Evolutionary conservation across 2,797 vertebrate species (phyloP), one percentile per base, ranked within the genome.

Genomic region (Danio albolineatus): DNA sequence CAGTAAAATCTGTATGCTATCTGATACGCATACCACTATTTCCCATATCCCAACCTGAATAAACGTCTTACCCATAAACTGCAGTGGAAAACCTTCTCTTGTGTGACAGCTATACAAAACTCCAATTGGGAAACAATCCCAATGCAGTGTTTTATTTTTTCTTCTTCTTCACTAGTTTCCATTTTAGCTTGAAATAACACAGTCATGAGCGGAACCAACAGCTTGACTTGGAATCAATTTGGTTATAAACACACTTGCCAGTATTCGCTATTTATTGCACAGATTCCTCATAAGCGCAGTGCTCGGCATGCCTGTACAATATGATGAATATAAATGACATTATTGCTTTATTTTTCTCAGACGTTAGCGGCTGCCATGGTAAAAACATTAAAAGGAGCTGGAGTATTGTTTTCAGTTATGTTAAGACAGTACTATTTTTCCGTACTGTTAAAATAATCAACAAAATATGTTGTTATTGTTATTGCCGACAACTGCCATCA

Each of bases 91-190:
- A 13, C 4, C 61, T 53, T 62, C 76, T 69, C 79, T 74, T 82
- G 49, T 81, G 76, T 86, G 57, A 86, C 39, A 49, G 56, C 86
- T 89, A 88, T 84, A 86, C 79, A 82, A 86, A 78, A 44, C 44
- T 88, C 82, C 43, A 59, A 86, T 80, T 87, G 89, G 83, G 21
- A 84, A 84, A 43, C 70, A 84, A 79, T 87, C 46, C 13, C 59
- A 28, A 19, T 17, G 46, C 21, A 7, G 28, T 4, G 1, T n/a
- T n/a, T n/a, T n/a, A n/a, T 36, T 19, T 75, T 19, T 62, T 75
- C 77, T 64, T 82, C 86, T 82, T 59, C 67, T 83, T 86, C 81
- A 14, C 66, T 79, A 85, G 21, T 88, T 90, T 90, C 82, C 82
- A 84, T 86, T 81, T 87, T 88, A 84, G 69, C 76, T 84, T 85